phyloP scores from a whole-genome alignment of 2,888 invertebrate genomes.

The Drosophila koepferae region DNA sequence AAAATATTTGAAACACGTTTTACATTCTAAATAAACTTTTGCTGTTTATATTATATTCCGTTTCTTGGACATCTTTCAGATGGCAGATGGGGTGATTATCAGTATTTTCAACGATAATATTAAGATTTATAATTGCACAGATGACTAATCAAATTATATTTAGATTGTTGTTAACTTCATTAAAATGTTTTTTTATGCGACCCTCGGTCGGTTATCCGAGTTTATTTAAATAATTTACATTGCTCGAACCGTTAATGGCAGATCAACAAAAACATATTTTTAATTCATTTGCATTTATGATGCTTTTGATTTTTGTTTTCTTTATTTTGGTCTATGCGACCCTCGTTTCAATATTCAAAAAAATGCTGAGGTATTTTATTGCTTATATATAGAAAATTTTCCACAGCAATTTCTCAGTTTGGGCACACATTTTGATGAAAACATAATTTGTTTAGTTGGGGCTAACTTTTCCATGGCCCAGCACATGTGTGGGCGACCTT shows the following conservation, averaged over 20 bases:
- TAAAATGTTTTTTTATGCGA: neutral
- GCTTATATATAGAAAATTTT: conserved; percentile 46
- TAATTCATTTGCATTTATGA: conserved; percentile 13
- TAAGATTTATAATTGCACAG: conserved; percentile 21
- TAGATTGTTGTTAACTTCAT: neutral
- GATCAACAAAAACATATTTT: conserved; percentile 1
- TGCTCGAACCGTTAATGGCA: neutral
- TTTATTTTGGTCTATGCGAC: conserved; percentile 21
- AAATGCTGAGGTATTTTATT: neutral
- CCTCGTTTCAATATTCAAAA: conserved; percentile 1
- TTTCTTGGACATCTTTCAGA: conserved; percentile 28
- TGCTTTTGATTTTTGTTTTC: conserved; percentile 31
- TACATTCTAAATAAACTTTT: conserved; percentile 44
- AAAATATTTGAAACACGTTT: conserved; percentile 43
- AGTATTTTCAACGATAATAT: conserved; percentile 4
- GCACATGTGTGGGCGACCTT: conserved; percentile 34
- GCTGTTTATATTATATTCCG: neutral
- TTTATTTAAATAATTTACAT: neutral
- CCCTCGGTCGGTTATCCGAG: neutral
- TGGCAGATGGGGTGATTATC: neutral
- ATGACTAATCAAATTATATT: neutral
- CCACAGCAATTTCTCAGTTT: conserved; percentile 49
- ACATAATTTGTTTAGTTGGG: conserved; percentile 19
- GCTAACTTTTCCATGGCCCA: conserved; percentile 28
- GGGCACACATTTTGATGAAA: conserved; percentile 65